A percentile compares a stretch with the other conserved stretches of the same genome.
Evolutionary conservation across 30 jellyfish, hydroid and myxozoan species (phyloP).

Genomic region (Cassiopea xamachana): DNA sequence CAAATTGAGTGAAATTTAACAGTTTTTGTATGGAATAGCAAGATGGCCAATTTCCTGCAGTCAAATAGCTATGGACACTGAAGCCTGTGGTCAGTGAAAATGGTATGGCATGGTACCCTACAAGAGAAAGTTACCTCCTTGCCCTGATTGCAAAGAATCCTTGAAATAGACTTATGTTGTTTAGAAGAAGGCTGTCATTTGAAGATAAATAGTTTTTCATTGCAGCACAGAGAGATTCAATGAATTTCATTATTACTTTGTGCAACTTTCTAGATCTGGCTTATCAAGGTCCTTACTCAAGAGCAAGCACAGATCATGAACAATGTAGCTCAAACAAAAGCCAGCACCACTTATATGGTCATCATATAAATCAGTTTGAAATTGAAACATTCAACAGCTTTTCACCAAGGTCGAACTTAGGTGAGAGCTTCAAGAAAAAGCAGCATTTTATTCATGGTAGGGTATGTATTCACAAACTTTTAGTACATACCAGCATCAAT

Average conservation of each 20-base stretch:
- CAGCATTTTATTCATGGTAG: conserved; percentile 78
- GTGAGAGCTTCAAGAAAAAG: conserved; percentile 32
- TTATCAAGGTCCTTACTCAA: conserved; percentile 37
- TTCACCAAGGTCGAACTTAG: conserved; percentile 44
- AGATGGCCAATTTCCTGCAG: too few relatives aligned
- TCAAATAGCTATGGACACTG: too few relatives aligned
- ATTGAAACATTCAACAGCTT: conserved; percentile 5
- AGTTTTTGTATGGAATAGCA: too few relatives aligned
- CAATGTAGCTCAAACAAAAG: conserved; percentile 33
- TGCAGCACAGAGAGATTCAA: too few relatives aligned
- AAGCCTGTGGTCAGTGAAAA: too few relatives aligned
- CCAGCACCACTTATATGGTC: conserved; percentile 50
- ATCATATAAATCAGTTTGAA: conserved; percentile 52
- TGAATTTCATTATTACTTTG: background rate
- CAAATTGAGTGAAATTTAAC: too few relatives aligned
- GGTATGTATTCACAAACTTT: conserved; percentile 32
- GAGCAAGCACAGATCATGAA: conserved; percentile 44
- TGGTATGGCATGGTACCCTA: too few relatives aligned
- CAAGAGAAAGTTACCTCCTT: too few relatives aligned
- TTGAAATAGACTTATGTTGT: too few relatives aligned
- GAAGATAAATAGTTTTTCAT: too few relatives aligned
- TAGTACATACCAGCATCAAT: background rate
- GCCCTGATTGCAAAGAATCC: too few relatives aligned
- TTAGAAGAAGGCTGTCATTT: too few relatives aligned
- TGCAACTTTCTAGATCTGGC: conserved; percentile 13